Evolutionary conservation across 2,888 invertebrate species (phyloP).

Genomic region (Harpalus rubripes): DNA sequence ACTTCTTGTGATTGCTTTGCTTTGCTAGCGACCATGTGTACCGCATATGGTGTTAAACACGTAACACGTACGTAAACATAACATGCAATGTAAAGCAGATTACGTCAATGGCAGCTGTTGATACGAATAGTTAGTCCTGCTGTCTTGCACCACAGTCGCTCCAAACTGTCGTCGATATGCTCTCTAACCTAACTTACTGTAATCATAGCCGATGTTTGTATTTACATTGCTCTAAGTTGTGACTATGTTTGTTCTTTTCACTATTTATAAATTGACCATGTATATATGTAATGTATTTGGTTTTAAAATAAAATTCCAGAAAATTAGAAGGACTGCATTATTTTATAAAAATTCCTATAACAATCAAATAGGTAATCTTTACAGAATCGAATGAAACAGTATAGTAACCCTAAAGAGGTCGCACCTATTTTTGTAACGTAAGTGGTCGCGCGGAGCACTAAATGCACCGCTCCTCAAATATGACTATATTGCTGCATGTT

Average conservation of each 20-base stretch:
- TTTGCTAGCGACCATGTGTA: slow-evolving; percentile 1
- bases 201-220: slow-evolving; percentile 26
- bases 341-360: too few species aligned
- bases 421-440: too few species aligned
- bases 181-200: slow-evolving; percentile 45
- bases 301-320: slow-evolving; percentile 64
- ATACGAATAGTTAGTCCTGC: slow-evolving; percentile 4
- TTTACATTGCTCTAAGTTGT: slow-evolving; percentile 6
- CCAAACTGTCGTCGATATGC: slow-evolving; percentile 44
- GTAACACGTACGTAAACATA: slow-evolving; percentile 30
- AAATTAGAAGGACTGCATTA: slow-evolving; percentile 10
- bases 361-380: too few species aligned
- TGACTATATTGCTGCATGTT: too few species aligned
- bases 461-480: too few species aligned
- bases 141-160: slow-evolving; percentile 2
- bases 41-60: not conserved
- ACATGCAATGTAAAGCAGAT: not conserved
- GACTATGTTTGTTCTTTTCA: not conserved
- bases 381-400: too few species aligned
- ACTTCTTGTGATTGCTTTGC: too few species aligned
- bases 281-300: slow-evolving; percentile 66
- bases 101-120: slow-evolving; percentile 41
- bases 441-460: too few species aligned
- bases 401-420: too few species aligned
- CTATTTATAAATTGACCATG: slow-evolving; percentile 55